Evolutionary conservation across 2,797 vertebrate genomes (phyloP), one percentile per base, ranked within the genome.

Genomic region (Echiichthys vipera): DNA sequence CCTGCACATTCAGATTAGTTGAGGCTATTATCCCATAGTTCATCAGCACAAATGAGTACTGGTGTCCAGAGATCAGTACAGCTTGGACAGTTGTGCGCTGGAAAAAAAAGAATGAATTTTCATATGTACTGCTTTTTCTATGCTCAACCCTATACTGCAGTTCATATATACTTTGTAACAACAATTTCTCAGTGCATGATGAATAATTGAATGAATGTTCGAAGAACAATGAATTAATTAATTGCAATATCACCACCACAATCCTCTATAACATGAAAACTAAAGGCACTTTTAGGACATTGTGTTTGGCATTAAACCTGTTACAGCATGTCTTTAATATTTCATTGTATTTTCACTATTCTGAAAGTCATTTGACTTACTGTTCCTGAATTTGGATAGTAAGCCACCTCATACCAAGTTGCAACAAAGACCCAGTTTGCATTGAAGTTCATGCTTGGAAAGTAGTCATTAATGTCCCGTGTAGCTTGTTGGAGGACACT

Each of bases 321-420:
- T n/a, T n/a, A n/a, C n/a, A n/a, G n/a, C 3, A 22, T 58, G 66
- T 46, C 34, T n/a, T n/a, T n/a, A n/a, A 25, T 2, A 40, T n/a
- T n/a, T n/a, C n/a, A n/a, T n/a, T n/a, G n/a, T n/a, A n/a, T n/a
- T n/a, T n/a, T n/a, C n/a, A n/a, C n/a, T n/a, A n/a, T n/a, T n/a
- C n/a, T n/a, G n/a, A n/a, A n/a, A n/a, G n/a, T n/a, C n/a, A 47
- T 7, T 0, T 63, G 9, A 88, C 86, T 88, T 88, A 95, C 95
- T 63, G 90, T 91, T 65, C 78, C 59, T 20, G 9, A 20, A 0
- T 0, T 4, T 2, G 89, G 11, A 3, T 0, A 95, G 72, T 94
- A 96, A 0, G 91, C 85, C 0, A 95, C 78, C 0, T 61, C n/a
- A 58, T 94, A 77, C 95, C 95, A 96, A 4, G 93, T 94, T 46